Percentiles rank a stretch among this genome's conserved stretches.
Conservation (phyloP, 2,888 invertebrate species). For the Ashinkailepas kermadecensis region DNA sequence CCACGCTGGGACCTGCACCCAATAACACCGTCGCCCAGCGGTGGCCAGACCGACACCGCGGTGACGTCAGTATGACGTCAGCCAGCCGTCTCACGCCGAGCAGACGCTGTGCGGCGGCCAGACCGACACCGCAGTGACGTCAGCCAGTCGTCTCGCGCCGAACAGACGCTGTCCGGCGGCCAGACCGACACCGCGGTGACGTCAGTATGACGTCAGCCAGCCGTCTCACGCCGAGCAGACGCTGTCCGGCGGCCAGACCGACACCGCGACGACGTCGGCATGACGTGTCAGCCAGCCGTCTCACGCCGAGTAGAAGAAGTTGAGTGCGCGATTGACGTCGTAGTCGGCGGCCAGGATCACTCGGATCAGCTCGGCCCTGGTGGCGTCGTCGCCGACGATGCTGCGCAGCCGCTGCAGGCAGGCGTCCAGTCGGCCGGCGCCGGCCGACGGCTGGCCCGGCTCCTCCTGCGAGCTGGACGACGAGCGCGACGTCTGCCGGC, state of each 20-base stretch:
- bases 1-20: too few relatives aligned
- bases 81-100: too few relatives aligned
- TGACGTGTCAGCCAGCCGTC: constrained; percentile 60
- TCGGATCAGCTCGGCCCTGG: constrained; percentile 48
- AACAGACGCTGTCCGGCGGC: constrained; percentile 44
- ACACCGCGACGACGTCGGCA: constrained; percentile 38
- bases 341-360: constrained; percentile 53
- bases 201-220: too few relatives aligned
- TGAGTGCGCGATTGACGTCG: constrained; percentile 52
- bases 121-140: too few relatives aligned
- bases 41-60: too few relatives aligned
- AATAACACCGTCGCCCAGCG: too few relatives aligned
- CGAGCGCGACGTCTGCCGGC: constrained; percentile 24
- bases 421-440: constrained; percentile 43
- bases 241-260: too few relatives aligned
- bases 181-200: too few relatives aligned
- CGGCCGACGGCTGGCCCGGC: constrained; percentile 34
- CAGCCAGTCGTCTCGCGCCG: constrained; percentile 51
- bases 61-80: too few relatives aligned
- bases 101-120: too few relatives aligned
- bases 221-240: too few relatives aligned
- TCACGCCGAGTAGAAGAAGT: constrained; percentile 48
- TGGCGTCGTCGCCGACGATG: constrained; percentile 49
- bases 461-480: constrained; percentile 31
- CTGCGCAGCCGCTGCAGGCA: constrained; percentile 49